Evolutionary conservation across 1,140 invertebrate species (phyloP).

Genomic region (Cherax quadricarinatus): DNA sequence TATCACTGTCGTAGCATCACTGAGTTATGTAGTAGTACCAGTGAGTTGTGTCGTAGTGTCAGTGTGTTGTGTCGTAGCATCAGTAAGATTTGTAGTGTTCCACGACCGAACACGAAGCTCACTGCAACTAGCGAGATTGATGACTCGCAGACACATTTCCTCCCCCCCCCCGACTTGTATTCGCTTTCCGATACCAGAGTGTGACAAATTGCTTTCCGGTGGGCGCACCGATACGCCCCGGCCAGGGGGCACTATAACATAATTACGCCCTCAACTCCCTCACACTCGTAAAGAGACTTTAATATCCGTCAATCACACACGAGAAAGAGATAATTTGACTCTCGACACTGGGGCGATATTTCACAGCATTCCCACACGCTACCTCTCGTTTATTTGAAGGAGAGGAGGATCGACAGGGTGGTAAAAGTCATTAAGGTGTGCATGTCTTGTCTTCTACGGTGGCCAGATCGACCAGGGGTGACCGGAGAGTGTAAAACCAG

Average conservation of each 20-base stretch:
- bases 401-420: no score
- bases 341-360: background rate
- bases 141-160: background rate
- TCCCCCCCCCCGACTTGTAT: background rate
- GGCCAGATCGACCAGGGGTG: no score
- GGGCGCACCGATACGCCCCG: background rate
- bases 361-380: background rate
- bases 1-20: no score
- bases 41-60: no score
- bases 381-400: background rate
- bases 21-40: no score
- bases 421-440: no score
- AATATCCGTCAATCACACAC: background rate
- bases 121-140: background rate
- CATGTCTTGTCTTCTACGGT: no score
- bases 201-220: background rate
- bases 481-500: no score
- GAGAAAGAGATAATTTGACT: background rate
- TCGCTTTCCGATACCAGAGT: background rate
- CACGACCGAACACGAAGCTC: background rate
- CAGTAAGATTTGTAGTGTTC: no score
- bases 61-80: no score
- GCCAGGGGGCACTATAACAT: background rate
- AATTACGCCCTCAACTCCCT: background rate
- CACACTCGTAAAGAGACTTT: background rate